Evolutionary conservation across 2,888 invertebrate genomes (phyloP).

Genomic region (Amblyteles armatorius): DNA sequence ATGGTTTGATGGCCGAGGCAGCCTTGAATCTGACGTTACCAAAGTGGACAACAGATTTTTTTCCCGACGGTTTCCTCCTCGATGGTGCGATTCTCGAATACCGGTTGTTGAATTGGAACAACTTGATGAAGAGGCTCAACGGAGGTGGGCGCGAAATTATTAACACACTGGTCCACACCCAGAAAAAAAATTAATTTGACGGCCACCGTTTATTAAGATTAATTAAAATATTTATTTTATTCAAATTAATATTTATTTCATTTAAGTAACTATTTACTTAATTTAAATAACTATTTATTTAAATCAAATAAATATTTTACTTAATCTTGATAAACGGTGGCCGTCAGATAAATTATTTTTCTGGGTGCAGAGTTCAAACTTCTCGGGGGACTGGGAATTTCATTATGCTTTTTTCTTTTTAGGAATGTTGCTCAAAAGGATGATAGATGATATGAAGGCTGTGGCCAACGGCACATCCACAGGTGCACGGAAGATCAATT

Average conservation of each 20-base stretch:
- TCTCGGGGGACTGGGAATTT: conserved; percentile 7
- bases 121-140: conserved; percentile 85
- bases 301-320: too few relatives aligned
- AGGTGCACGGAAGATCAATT: conserved; percentile 84
- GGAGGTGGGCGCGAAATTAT: conserved; percentile 83
- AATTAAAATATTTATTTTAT: too few relatives aligned
- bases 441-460: conserved; percentile 85
- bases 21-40: conserved; percentile 86
- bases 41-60: conserved; percentile 86
- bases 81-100: conserved; percentile 86
- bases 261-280: too few relatives aligned
- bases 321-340: too few relatives aligned
- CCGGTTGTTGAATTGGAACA: conserved; percentile 86
- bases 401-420: conserved; percentile 54
- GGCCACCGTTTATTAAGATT: too few relatives aligned
- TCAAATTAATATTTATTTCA: too few relatives aligned
- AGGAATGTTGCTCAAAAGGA: conserved; percentile 86
- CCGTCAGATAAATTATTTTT: too few relatives aligned
- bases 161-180: conserved; percentile 74
- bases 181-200: too few relatives aligned
- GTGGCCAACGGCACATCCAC: conserved; percentile 75
- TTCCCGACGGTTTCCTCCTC: conserved; percentile 85
- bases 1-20: conserved; percentile 83
- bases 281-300: too few relatives aligned
- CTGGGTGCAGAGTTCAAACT: conserved; percentile 80